Percentiles rank a stretch among this genome's conserved stretches.
These are phyloP conservation scores for Pseudomyrmex concolor DNA, from an alignment of 1,140 invertebrate genomes.

Conservation along the genomic window DNA sequence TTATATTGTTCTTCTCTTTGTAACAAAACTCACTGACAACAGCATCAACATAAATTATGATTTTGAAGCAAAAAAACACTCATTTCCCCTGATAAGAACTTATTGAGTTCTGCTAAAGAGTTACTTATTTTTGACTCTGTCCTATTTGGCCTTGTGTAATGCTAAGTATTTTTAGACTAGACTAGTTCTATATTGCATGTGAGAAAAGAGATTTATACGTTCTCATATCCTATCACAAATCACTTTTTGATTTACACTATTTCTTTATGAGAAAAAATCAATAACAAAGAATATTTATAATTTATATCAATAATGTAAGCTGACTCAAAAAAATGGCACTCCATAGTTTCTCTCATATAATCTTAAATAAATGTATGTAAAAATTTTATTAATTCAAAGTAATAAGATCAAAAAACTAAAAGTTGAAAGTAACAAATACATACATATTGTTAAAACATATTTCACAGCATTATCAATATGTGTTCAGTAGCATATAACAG, in stretches of 20 bases:
- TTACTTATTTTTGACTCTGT: constrained; percentile 82
- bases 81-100: constrained; percentile 47
- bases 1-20: constrained; percentile 27
- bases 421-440: constrained; percentile 6
- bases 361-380: no score
- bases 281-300: no score
- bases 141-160: constrained; percentile 81
- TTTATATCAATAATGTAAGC: no score
- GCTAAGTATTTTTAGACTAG: constrained; percentile 78
- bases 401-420: not conserved
- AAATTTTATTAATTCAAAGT: constrained; percentile 5
- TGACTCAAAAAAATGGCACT: no score
- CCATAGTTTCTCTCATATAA: no score
- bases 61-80: constrained; percentile 15
- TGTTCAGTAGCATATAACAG: no score
- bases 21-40: constrained; percentile 20
- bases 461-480: not conserved
- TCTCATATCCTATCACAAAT: constrained; percentile 54
- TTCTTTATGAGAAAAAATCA: not conserved
- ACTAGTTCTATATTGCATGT: constrained; percentile 63
- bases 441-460: not conserved
- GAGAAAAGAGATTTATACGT: constrained; percentile 56
- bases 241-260: not conserved
- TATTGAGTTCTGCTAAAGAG: constrained; percentile 63
- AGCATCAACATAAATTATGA: constrained; percentile 37